These are phyloP conservation scores for Sebastes hubbsi DNA, from an alignment of 2,797 vertebrate genomes.

Conservation along the genomic window DNA sequence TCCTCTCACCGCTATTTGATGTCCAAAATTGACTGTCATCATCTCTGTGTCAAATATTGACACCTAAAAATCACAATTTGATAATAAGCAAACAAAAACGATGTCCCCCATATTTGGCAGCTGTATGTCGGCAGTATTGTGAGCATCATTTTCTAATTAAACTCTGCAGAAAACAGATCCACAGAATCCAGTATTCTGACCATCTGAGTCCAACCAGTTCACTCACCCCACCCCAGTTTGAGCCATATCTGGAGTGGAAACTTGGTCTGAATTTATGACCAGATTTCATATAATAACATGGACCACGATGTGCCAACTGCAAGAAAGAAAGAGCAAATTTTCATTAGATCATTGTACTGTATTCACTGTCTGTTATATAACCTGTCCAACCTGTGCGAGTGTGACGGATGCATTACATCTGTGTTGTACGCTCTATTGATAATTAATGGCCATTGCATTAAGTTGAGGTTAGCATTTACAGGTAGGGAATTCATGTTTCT, in stretches of 20 bases:
- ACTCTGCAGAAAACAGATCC: neutral
- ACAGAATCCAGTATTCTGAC: neutral
- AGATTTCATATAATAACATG: slow-evolving; percentile 24
- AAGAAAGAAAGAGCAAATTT: neutral
- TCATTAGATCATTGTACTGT: neutral
- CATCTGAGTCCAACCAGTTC: neutral
- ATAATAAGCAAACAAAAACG: neutral
- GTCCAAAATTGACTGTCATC: neutral
- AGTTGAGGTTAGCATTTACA: slow-evolving; percentile 20
- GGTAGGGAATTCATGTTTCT: slow-evolving; percentile 41
- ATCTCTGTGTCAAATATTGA: neutral
- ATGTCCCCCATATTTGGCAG: neutral
- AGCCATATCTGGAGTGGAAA: slow-evolving; percentile 54
- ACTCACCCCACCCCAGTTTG: neutral
- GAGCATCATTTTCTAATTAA: neutral
- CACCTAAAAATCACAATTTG: neutral
- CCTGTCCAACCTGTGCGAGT: neutral
- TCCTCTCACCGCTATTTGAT: neutral
- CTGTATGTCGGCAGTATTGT: neutral
- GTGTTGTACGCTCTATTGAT: slow-evolving; percentile 2
- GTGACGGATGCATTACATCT: slow-evolving; percentile 59
- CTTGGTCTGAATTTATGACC: slow-evolving; percentile 22
- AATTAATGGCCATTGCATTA: slow-evolving; percentile 37
- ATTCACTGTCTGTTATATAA: slow-evolving; percentile 25
- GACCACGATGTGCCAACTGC: neutral